phyloP scores from a whole-genome alignment of 92 coral and sea anemone genomes.

The Galaxea fascicularis region DNA sequence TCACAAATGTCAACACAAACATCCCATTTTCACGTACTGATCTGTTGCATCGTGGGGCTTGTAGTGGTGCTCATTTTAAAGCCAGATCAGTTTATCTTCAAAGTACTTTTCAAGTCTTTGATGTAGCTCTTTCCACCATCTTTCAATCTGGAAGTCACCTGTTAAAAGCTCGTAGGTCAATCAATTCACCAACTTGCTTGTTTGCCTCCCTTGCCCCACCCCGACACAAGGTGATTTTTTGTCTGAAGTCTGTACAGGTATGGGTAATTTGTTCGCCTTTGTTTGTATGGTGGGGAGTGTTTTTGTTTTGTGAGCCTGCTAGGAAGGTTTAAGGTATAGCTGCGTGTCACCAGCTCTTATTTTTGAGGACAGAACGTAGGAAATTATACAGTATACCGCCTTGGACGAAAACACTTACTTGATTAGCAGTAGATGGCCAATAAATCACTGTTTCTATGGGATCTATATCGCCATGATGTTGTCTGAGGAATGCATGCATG shows the following conservation, averaged over 20 bases:
- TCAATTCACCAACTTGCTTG: too few species aligned
- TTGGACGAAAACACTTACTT: conserved; percentile 18
- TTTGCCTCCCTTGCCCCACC: too few species aligned
- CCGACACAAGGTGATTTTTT: too few species aligned
- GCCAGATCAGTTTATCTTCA: conserved; percentile 46
- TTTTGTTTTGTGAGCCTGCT: too few species aligned
- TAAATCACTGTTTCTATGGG: conserved; percentile 53
- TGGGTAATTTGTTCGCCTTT: too few species aligned
- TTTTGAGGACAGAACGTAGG: neutral
- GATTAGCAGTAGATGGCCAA: conserved; percentile 66
- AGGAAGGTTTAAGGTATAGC: too few species aligned
- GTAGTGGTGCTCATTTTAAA: conserved; percentile 55
- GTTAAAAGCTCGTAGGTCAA: too few species aligned
- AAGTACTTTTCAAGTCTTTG: conserved; percentile 52
- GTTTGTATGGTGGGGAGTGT: too few species aligned
- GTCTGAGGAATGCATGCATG: conserved; percentile 55
- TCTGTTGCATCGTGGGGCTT: conserved; percentile 59
- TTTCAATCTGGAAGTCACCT: conserved; percentile 46
- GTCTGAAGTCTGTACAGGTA: too few species aligned
- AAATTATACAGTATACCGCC: neutral
- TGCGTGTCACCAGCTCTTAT: neutral
- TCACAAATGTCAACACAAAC: neutral
- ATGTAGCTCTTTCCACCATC: conserved; percentile 57
- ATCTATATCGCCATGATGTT: conserved; percentile 45
- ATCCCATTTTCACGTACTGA: conserved; percentile 25